phyloP scores from a whole-genome alignment of 2,797 vertebrate species.

The Luscinia megarhynchos region DNA sequence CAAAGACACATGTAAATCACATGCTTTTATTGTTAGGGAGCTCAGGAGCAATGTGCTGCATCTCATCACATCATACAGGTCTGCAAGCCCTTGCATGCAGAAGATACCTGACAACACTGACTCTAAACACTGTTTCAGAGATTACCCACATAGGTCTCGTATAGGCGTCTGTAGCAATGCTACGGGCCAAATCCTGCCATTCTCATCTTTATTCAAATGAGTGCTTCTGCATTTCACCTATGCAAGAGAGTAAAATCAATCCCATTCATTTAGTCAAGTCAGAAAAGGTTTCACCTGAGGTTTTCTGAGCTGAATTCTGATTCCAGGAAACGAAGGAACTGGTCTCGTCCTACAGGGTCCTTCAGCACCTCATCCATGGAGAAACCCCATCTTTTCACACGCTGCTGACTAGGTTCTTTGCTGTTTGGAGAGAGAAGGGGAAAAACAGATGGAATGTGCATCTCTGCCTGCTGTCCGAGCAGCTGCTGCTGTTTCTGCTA shows the following conservation, averaged over 20 bases:
- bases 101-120: neutral
- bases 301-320: constrained; percentile 99
- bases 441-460: constrained; percentile 33
- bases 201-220: neutral
- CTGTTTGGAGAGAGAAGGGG: constrained; percentile 72
- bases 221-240: neutral
- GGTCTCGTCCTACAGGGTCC: constrained; percentile 90
- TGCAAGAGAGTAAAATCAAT: neutral
- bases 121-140: neutral
- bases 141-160: neutral
- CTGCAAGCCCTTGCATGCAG: neutral
- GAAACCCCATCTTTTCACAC: constrained; percentile 94
- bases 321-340: constrained; percentile 94
- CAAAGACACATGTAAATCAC: neutral
- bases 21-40: neutral
- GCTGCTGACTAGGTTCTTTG: constrained; percentile 92
- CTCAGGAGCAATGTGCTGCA: fast-evolving
- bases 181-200: neutral
- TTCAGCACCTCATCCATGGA: constrained; percentile 92
- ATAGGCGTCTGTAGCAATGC: neutral
- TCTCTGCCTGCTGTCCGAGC: neutral
- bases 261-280: neutral
- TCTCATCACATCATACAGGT: neutral
- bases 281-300: constrained; percentile 82
- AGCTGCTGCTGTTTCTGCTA: constrained; percentile 52